Base-by-base conservation (phyloP, 2,888 invertebrate genomes). In the Trypoxylon attenuatum region DNA sequence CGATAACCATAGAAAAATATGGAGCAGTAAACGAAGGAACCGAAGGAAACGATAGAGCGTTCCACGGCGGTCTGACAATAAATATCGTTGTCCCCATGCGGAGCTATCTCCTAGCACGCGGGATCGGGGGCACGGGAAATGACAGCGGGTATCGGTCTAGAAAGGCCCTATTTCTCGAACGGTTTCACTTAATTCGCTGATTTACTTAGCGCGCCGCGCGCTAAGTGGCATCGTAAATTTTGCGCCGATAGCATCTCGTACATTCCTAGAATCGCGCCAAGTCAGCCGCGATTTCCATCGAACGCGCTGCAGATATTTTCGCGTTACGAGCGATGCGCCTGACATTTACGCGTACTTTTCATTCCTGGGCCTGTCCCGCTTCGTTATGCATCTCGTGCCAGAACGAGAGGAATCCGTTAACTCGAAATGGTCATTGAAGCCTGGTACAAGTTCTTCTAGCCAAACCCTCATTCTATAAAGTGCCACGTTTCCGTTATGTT, bases 151-250 rank as follows among this genome's bases (percentile, higher is more conserved):
- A 43, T 29, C 33, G 22, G 6, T 42, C 41, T 50, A 25, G 47
- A 15, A 22, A 41, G 39, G 41, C 54, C 19, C 45, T 55, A 65
- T 61, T 55, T 33, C 66, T 16, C 61, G 42, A 41, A 53, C 58
- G 23, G 65, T 50, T 65, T 51, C 57, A 42, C 46, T 59, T 65
- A 65, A 58, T 61, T 51, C 61, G 57, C 39, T 63, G 69, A 65
- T 60, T 63, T 65, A 57, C 65, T 60, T 47, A 41, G 29, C 21
- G 16, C 47, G 51, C 22, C 22, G 45, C 42, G 50, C 33, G 27
- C 59, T 38, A 58, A 70, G 55, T 57, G 60, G 38, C 22, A 19
- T 4, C 41, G 33, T 33, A 52, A 56, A 50, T 55, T 70, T 58
- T 49, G 33, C 21, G 33, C 56, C 42, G 45, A 54, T 51, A 42